Conservation (phyloP, 2,888 invertebrate genomes). For the Ischnus inquisitorius region DNA sequence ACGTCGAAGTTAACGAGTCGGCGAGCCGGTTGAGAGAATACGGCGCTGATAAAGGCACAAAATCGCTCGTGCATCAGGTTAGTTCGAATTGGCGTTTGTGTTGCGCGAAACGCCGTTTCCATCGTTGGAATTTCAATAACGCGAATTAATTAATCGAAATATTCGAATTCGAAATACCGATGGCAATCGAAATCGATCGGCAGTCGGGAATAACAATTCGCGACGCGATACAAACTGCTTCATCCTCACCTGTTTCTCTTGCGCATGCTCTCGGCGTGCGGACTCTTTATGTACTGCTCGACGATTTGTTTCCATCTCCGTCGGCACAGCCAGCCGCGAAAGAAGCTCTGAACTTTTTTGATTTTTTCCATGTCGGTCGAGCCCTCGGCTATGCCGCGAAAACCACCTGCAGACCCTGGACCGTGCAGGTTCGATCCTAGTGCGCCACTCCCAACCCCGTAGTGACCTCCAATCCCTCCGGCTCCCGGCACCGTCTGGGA, state of each 20-base stretch:
- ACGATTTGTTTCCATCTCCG: constrained; percentile 98
- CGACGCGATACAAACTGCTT: not conserved
- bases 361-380: constrained; percentile 94
- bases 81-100: too few relatives aligned
- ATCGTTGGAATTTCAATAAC: too few relatives aligned
- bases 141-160: too few relatives aligned
- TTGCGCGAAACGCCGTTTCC: too few relatives aligned
- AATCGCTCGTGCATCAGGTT: too few relatives aligned
- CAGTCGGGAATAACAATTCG: too few relatives aligned
- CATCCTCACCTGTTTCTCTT: constrained; percentile 92
- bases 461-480: constrained; percentile 60
- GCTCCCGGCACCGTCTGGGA: constrained; percentile 74
- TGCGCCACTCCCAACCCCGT: constrained; percentile 62
- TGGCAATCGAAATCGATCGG: too few relatives aligned
- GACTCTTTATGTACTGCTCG: constrained; percentile 97
- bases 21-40: not conserved
- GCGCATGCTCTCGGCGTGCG: constrained; percentile 97
- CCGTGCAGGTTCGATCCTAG: constrained; percentile 66
- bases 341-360: constrained; percentile 96
- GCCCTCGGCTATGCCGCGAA: constrained; percentile 86
- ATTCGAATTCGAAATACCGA: too few relatives aligned
- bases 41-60: too few relatives aligned
- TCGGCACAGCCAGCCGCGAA: constrained; percentile 96
- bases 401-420: constrained; percentile 77
- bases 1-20: not conserved